These are phyloP conservation scores for Mesembrinibis cayennensis DNA, from an alignment of 2,113 vertebrate genomes.

Conservation along the genomic window DNA sequence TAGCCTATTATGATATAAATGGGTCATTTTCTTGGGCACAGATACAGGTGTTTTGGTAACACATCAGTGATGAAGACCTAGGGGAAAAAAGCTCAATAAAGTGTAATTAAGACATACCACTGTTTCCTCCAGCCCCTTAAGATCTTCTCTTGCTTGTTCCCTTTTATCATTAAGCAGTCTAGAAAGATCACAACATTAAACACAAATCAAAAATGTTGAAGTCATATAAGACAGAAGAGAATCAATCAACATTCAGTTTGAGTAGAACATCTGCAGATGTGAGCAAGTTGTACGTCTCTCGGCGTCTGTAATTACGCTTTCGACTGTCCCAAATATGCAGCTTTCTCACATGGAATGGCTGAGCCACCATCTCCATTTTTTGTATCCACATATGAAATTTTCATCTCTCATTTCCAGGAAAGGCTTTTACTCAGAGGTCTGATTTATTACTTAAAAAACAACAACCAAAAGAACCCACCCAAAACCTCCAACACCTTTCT, in stretches of 20 bases:
- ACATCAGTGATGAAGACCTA: not conserved
- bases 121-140: slow-evolving; percentile 94
- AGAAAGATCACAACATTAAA: slow-evolving; percentile 2
- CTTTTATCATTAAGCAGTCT: slow-evolving; percentile 91
- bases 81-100: not conserved
- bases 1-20: not conserved
- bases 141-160: slow-evolving; percentile 92
- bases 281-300: not conserved
- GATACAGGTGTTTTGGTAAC: not conserved
- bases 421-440: not conserved
- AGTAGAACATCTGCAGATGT: not conserved
- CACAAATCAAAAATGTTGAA: not conserved
- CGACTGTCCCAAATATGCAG: not conserved
- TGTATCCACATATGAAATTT: not conserved
- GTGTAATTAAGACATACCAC: slow-evolving; percentile 79
- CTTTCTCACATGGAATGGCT: not conserved
- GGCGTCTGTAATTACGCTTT: not conserved
- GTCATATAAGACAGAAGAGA: not conserved
- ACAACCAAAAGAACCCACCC: not conserved
- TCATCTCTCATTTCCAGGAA: not conserved
- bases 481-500: not conserved
- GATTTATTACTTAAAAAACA: not conserved
- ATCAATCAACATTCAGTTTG: not conserved
- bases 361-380: not conserved
- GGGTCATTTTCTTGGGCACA: not conserved